Conservation (phyloP, 1,140 invertebrate genomes). For the Bombus breviceps region DNA sequence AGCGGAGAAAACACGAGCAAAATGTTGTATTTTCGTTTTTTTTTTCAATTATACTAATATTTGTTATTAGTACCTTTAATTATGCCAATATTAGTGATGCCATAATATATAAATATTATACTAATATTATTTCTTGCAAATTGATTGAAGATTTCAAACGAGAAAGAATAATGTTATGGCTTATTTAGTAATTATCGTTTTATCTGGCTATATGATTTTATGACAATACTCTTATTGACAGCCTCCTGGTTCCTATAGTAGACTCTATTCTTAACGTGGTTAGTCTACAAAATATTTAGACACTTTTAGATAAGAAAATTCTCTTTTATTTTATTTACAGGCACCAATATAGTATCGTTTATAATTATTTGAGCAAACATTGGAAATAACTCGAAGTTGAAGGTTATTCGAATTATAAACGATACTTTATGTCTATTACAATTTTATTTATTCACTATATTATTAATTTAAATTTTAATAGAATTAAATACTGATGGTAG, state of each 20-base stretch:
- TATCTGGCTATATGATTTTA: neutral
- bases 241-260: neutral
- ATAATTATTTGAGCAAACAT: neutral
- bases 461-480: neutral
- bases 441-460: neutral
- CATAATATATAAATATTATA: no score
- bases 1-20: constrained; percentile 25
- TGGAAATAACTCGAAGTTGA: neutral
- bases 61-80: no score
- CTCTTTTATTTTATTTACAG: neutral
- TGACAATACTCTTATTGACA: neutral
- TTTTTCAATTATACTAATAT: neutral
- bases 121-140: no score
- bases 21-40: neutral
- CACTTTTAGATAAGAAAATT: neutral
- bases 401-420: neutral
- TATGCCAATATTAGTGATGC: neutral
- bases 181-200: neutral
- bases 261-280: neutral
- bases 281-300: neutral
- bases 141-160: no score
- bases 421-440: neutral
- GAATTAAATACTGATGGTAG: neutral
- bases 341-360: neutral
- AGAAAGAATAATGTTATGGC: no score